Percentiles rank a stretch among this genome's conserved stretches.
phyloP scores from a whole-genome alignment of 2,797 vertebrate species.

The Smutsia temminckii region DNA sequence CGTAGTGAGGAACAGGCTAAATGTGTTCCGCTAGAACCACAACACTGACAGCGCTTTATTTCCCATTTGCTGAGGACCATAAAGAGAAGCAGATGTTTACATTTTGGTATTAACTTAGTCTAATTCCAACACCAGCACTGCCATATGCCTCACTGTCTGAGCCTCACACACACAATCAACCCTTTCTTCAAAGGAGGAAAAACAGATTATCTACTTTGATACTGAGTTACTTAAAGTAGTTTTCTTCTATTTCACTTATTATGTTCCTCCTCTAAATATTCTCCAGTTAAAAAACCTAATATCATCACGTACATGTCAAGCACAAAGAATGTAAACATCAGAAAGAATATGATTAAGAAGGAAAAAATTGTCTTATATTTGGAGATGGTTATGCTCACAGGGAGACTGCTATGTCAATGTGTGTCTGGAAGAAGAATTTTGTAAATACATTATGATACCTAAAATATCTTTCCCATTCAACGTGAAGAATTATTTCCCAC shows the following conservation, averaged over 20 bases:
- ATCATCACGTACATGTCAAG: neutral
- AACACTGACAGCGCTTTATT: conserved; percentile 92
- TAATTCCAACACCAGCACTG: neutral
- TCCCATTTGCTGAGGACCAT: conserved; percentile 89
- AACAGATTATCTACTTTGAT: neutral
- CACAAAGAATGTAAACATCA: neutral
- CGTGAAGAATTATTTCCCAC: neutral
- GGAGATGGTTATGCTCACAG: neutral
- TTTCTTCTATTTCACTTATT: neutral
- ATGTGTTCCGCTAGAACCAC: conserved; percentile 95
- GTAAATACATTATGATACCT: neutral
- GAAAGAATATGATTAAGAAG: neutral
- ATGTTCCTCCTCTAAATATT: neutral
- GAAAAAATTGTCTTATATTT: conserved; percentile 42
- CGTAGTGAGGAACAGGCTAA: conserved; percentile 90
- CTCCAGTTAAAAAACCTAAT: neutral
- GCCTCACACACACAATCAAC: neutral
- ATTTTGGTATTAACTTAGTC: conserved; percentile 1
- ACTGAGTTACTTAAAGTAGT: neutral
- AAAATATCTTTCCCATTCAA: conserved; percentile 16
- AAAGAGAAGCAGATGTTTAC: conserved; percentile 44
- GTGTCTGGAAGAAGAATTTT: neutral
- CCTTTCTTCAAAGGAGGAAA: neutral
- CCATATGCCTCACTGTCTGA: neutral
- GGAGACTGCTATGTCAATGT: neutral